Evolutionary conservation across 2,888 invertebrate species (phyloP).

Genomic region (Caenorhabditis sp.): DNA sequence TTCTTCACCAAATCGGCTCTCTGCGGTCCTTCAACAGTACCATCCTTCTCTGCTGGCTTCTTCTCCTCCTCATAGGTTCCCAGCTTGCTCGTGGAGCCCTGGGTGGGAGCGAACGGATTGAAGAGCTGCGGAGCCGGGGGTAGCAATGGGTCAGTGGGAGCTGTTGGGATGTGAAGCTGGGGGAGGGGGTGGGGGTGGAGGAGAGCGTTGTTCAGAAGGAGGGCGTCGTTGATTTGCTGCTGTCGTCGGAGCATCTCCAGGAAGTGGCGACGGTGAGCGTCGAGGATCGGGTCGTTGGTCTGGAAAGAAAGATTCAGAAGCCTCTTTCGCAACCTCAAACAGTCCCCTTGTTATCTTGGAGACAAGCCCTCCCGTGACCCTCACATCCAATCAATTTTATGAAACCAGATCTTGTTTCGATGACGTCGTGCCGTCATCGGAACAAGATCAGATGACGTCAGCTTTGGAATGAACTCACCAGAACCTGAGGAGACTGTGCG

Average conservation of each 20-base stretch:
- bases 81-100: conserved; percentile 49
- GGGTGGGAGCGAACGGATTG: conserved; percentile 41
- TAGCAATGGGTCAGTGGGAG: conserved; percentile 14
- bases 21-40: conserved; percentile 38
- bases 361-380: conserved; percentile 9
- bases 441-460: no score
- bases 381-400: background rate
- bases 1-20: conserved; percentile 39
- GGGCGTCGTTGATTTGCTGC: conserved; percentile 70
- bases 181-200: conserved; percentile 57
- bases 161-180: conserved; percentile 38
- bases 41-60: conserved; percentile 34
- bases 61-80: conserved; percentile 44
- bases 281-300: conserved; percentile 46
- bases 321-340: background rate
- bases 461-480: conserved; percentile 13
- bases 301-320: conserved; percentile 12
- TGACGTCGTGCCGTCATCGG: background rate
- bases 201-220: conserved; percentile 68
- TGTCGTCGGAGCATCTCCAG: conserved; percentile 70
- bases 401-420: conserved; percentile 2
- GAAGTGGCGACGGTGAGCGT: conserved; percentile 62
- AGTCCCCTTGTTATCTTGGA: no score
- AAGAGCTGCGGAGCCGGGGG: conserved; percentile 32
- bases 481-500: conserved; percentile 9